Percentiles rank a stretch among this genome's conserved stretches.
Conservation (phyloP, 2,888 invertebrate genomes). For the Oscheius sp. region DNA sequence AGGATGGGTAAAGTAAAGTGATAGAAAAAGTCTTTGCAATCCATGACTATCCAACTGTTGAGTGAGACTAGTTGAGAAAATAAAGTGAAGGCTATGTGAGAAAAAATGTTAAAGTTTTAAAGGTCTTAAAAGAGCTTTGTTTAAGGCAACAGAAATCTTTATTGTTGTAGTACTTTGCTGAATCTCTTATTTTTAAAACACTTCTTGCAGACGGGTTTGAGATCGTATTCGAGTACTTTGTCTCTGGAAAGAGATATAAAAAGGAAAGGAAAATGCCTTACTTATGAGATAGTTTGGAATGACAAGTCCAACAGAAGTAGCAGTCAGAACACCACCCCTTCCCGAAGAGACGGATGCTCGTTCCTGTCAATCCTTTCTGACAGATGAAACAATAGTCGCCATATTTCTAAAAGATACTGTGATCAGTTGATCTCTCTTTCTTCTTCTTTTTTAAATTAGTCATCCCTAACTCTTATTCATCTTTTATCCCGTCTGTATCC, state of each 20-base stretch:
- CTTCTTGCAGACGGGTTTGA: conserved; percentile 49
- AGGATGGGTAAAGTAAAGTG: no score
- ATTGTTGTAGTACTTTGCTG: conserved; percentile 30
- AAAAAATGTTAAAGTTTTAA: no score
- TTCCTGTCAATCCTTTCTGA: conserved; percentile 34
- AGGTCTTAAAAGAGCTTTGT: no score
- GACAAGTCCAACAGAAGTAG: conserved; percentile 46
- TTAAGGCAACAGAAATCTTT: no score
- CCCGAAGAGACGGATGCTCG: conserved; percentile 44
- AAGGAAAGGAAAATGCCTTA: conserved; percentile 1
- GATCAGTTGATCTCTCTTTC: no score
- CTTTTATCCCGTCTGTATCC: no score
- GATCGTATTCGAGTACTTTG: conserved; percentile 48
- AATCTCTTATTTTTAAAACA: conserved; percentile 45
- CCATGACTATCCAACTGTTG: no score
- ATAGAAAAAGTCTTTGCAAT: no score
- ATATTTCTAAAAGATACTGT: conserved; percentile 25
- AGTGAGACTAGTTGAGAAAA: no score
- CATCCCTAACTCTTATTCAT: no score
- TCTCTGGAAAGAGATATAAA: conserved; percentile 36
- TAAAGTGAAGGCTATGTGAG: no score
- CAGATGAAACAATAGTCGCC: conserved; percentile 50
- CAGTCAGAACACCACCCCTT: conserved; percentile 49
- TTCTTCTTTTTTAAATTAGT: no score
- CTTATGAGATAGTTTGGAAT: conserved; percentile 37